Conservation (phyloP, 2,113 vertebrate species). For the Seriola rivoliana region DNA sequence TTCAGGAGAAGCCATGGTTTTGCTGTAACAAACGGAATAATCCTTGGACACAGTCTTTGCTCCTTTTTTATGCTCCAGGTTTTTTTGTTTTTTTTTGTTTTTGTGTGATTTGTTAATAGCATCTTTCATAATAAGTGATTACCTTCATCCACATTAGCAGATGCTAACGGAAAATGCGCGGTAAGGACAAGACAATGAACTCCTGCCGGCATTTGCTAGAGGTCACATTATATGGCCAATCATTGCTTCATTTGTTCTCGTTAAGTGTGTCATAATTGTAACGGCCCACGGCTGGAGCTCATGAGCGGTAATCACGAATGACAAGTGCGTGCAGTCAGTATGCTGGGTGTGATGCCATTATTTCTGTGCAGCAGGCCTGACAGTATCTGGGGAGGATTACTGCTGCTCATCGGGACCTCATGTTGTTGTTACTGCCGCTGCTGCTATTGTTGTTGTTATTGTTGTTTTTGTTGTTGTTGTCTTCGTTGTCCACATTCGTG, state of each 20-base stretch:
- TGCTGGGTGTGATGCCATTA: constrained; percentile 46
- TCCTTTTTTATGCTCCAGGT: neutral
- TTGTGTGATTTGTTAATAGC: neutral
- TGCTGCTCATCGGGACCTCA: constrained; percentile 33
- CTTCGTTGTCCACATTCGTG: neutral
- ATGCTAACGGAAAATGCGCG: constrained; percentile 28
- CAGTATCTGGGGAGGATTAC: constrained; percentile 62
- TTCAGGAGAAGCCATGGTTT: neutral
- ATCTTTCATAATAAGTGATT: constrained; percentile 41
- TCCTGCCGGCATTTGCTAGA: constrained; percentile 1
- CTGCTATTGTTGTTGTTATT: constrained; percentile 28
- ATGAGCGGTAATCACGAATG: constrained; percentile 48
- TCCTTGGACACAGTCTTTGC: neutral
- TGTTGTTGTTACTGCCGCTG: constrained; percentile 40
- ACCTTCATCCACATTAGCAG: constrained; percentile 48
- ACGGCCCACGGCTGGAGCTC: constrained; percentile 19
- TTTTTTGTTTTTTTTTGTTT: neutral
- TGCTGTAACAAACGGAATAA: constrained; percentile 32
- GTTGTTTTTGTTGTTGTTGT: constrained; percentile 1
- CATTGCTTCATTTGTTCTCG: constrained; percentile 67
- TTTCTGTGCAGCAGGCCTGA: constrained; percentile 64
- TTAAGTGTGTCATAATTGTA: constrained; percentile 59
- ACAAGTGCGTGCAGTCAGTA: constrained; percentile 38
- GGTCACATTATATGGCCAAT: constrained; percentile 63
- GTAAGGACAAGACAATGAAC: neutral